Evolutionary conservation across 2,113 vertebrate species (phyloP), one percentile per base, ranked within the genome.

Genomic region (Tachysurus fulvidraco): DNA sequence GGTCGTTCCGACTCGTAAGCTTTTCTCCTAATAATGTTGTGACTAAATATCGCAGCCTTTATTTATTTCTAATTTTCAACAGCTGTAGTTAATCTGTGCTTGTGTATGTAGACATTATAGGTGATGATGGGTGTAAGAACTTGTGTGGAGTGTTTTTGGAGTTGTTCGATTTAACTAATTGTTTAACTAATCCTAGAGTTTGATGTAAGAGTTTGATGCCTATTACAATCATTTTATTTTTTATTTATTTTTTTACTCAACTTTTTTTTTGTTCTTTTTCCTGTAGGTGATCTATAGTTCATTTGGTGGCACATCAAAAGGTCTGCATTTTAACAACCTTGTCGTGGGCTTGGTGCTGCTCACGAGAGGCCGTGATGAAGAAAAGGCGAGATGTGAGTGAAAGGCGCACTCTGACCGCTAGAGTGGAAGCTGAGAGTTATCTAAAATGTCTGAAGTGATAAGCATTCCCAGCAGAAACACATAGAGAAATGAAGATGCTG

Each of bases 291-390:
- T 97, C 90, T 97, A 97, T 89, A 96, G 95, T 93, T 97, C 96
- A 36, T 97, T 97, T 92, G 96, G 96, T 88, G 96, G 96, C 89
- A 96, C 95, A 83, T 93, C 95, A 57, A 97, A 97, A 95, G 96
- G 96, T 19, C 93, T 97, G 25, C 95, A 97, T 88, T 97, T 97
- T 92, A 97, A 97, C 93, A 97, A 97, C 90, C 93, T 97, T 90
- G 96, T 97, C 84, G 95, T 97, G 2, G 96, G 96, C 77, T 93
- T 97, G 81, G 96, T 97, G 86, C 94, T 97, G 28, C 94, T 97
- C 86, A 97, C 96, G 52, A 95, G 96, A 93, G 96, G 96, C 83
- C 94, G 86, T 90, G 96, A 97, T 95, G 96, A 97, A 93, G 96
- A 97, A 89, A 97, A 97, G 92, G 88, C 96, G 83, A 96, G 96